Conservation (phyloP, 1,140 invertebrate species). For the Drosophila oshimai region DNA sequence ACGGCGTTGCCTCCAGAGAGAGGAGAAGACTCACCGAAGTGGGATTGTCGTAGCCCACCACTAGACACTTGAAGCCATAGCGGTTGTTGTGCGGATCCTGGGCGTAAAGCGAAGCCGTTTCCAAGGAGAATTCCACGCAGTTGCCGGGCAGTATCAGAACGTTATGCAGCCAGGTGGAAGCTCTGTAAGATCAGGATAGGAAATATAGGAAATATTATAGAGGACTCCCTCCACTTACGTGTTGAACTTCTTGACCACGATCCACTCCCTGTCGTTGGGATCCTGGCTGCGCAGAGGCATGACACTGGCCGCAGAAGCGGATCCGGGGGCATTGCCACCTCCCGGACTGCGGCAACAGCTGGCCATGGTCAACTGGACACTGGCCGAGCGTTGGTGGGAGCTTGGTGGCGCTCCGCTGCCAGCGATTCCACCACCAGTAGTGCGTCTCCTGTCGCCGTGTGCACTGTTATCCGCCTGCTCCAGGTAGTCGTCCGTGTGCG, state of each 20-base stretch:
- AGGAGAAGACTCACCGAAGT: slow-evolving; percentile 50
- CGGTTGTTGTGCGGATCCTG: slow-evolving; percentile 92
- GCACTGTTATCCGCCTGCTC: slow-evolving; percentile 74
- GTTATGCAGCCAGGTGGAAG: slow-evolving; percentile 93
- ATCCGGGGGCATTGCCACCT: background rate
- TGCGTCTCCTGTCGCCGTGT: background rate
- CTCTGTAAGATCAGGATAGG: slow-evolving; percentile 81
- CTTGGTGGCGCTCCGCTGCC: background rate
- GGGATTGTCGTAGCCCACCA: slow-evolving; percentile 95
- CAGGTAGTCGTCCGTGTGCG: slow-evolving; percentile 63
- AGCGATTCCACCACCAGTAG: background rate
- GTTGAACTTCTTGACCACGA: slow-evolving; percentile 82
- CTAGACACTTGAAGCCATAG: slow-evolving; percentile 96
- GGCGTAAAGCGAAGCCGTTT: slow-evolving; percentile 97
- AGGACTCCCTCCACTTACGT: slow-evolving; percentile 65
- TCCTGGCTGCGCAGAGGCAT: slow-evolving; percentile 22
- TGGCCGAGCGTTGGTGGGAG: slow-evolving; percentile 26
- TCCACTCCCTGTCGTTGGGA: slow-evolving; percentile 63
- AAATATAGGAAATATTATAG: background rate
- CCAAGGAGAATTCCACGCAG: slow-evolving; percentile 96
- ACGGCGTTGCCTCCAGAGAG: background rate
- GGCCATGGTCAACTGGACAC: slow-evolving; percentile 60
- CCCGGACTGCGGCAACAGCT: slow-evolving; percentile 52
- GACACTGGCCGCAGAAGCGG: background rate
- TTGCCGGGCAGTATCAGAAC: slow-evolving; percentile 95